Conservation (phyloP, 1,140 invertebrate genomes). For the Aphis craccivora region DNA sequence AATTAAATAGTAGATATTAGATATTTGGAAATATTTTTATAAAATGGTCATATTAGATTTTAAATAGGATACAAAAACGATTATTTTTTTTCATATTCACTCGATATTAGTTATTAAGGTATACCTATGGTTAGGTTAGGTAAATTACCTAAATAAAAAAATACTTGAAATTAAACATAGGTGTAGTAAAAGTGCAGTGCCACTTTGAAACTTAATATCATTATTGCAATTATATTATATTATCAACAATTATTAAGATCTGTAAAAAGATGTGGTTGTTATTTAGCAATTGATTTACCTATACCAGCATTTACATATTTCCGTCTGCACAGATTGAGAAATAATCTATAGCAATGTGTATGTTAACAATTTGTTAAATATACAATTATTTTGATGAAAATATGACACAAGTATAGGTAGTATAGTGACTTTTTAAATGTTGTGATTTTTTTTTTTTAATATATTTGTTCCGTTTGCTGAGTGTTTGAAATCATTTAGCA, state of each 20-base stretch:
- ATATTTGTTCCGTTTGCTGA: neutral
- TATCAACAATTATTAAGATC: neutral
- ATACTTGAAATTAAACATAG: neutral
- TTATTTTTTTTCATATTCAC: too few relatives aligned
- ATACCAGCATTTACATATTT: neutral
- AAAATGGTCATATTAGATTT: neutral
- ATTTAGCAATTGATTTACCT: neutral
- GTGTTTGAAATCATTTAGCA: neutral
- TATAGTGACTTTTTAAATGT: neutral
- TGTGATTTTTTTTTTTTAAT: neutral
- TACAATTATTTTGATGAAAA: neutral
- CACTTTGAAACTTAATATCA: too few relatives aligned
- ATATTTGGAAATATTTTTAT: neutral
- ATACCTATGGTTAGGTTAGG: too few relatives aligned
- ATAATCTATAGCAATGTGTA: neutral
- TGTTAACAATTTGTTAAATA: neutral
- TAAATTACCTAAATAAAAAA: neutral
- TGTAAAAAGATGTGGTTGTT: neutral
- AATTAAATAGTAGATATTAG: neutral
- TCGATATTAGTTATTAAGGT: too few relatives aligned
- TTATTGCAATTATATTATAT: neutral
- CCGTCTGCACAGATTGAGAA: neutral
- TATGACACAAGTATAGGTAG: neutral
- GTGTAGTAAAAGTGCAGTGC: neutral
- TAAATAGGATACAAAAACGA: neutral